Evolutionary conservation across 2,113 vertebrate species (phyloP).

Genomic region (Anarrhichthys ocellatus): DNA sequence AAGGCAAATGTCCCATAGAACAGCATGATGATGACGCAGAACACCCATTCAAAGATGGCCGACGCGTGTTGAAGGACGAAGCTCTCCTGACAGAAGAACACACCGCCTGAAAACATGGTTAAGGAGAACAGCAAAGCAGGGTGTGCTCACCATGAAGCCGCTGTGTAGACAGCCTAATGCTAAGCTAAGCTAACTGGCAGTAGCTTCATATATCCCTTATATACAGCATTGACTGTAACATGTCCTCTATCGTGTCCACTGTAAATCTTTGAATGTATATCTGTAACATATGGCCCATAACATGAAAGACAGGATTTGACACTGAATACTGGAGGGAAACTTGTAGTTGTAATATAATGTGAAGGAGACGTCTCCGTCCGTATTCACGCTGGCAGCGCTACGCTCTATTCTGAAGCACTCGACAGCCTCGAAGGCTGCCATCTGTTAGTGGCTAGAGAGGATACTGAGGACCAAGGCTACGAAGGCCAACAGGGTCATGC

Average conservation of each 20-base stretch:
- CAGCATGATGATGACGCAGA: constrained; percentile 89
- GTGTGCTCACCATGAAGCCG: background rate
- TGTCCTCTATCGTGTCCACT: background rate
- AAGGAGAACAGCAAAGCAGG: constrained; percentile 77
- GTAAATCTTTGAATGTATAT: background rate
- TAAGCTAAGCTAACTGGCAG: too few relatives aligned
- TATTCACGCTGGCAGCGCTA: background rate
- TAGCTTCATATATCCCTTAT: too few relatives aligned
- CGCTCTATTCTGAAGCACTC: background rate
- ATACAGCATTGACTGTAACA: background rate
- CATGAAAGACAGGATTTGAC: background rate
- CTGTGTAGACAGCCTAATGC: background rate
- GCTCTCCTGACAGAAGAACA: constrained; percentile 92
- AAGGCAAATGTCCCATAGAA: constrained; percentile 92
- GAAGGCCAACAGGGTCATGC: constrained; percentile 87
- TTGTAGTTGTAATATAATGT: background rate
- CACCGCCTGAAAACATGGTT: constrained; percentile 84
- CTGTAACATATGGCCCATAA: background rate
- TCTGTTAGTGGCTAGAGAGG: constrained; percentile 75
- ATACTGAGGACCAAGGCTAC: constrained; percentile 91
- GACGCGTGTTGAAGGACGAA: constrained; percentile 89
- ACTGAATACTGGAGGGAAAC: background rate
- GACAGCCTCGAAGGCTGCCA: constrained; percentile 27
- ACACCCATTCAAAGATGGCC: constrained; percentile 91
- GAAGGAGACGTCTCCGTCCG: background rate